Conservation (phyloP, 2,113 vertebrate genomes). For the Tapirus terrestris region DNA sequence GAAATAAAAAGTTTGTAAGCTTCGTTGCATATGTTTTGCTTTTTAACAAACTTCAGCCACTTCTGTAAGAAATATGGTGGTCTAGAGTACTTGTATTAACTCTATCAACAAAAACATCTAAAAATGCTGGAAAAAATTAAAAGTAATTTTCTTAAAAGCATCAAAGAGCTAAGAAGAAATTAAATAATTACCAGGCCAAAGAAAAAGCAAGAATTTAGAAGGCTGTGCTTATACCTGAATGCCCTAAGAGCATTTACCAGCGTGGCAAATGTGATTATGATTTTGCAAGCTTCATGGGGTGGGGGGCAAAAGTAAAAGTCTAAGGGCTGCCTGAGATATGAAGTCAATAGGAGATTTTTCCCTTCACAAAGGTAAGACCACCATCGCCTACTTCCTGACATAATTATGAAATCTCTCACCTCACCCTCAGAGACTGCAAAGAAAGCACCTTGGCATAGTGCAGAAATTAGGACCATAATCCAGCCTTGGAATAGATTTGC, state of each 20-base stretch:
- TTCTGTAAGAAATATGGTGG: background rate
- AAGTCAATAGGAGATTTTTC: background rate
- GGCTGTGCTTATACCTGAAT: background rate
- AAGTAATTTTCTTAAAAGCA: constrained; percentile 24
- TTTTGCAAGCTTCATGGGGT: background rate
- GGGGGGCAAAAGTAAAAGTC: background rate
- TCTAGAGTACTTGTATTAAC: background rate
- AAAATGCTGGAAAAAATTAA: background rate
- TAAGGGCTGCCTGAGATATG: background rate
- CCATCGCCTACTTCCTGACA: background rate
- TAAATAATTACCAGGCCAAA: background rate
- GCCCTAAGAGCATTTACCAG: background rate
- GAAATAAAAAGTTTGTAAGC: background rate
- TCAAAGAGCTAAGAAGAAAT: background rate
- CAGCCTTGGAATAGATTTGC: background rate
- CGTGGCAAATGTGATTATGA: background rate
- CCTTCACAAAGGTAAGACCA: background rate
- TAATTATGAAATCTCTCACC: background rate
- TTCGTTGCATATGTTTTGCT: background rate
- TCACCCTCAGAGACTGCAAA: background rate
- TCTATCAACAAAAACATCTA: background rate
- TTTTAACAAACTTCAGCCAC: background rate
- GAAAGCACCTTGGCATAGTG: background rate
- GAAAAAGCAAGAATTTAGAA: background rate
- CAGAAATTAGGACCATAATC: background rate